Conservation (phyloP, 2,797 vertebrate species). For the Poeciliopsis paucimaculata region DNA sequence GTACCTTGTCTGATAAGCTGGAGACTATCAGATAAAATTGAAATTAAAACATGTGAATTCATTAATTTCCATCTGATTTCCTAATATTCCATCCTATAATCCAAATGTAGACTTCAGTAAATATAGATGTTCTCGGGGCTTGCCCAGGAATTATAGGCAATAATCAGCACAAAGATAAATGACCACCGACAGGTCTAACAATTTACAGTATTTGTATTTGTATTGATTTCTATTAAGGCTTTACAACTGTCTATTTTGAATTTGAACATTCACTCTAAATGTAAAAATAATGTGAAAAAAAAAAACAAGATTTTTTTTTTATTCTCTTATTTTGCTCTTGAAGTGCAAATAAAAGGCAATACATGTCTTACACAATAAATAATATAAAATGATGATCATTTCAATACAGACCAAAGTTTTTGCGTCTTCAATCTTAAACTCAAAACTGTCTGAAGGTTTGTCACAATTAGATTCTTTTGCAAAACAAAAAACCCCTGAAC, state of each 20-base stretch:
- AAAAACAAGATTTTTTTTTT: too few species aligned
- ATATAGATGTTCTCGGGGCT: not conserved
- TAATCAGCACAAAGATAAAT: not conserved
- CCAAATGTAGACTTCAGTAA: not conserved
- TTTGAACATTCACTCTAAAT: not conserved
- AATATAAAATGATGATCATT: not conserved
- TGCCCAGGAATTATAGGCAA: not conserved
- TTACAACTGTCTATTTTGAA: not conserved
- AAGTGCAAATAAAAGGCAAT: not conserved
- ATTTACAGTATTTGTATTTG: not conserved
- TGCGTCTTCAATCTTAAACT: not conserved
- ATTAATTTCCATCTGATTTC: not conserved
- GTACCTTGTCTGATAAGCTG: conserved; percentile 22
- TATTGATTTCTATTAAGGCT: not conserved
- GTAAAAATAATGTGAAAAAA: not conserved
- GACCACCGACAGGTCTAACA: not conserved
- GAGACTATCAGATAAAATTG: not conserved
- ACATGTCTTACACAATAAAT: not conserved
- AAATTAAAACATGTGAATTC: conserved; percentile 12
- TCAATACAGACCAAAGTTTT: not conserved
- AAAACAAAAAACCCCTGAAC: too few species aligned
- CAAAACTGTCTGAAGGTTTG: not conserved
- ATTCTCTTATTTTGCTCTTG: not conserved
- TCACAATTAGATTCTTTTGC: too few species aligned
- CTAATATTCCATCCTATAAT: conserved; percentile 16